Evolutionary conservation across 2,888 invertebrate species (phyloP).

Genomic region (Synanthedon andrenaeformis): DNA sequence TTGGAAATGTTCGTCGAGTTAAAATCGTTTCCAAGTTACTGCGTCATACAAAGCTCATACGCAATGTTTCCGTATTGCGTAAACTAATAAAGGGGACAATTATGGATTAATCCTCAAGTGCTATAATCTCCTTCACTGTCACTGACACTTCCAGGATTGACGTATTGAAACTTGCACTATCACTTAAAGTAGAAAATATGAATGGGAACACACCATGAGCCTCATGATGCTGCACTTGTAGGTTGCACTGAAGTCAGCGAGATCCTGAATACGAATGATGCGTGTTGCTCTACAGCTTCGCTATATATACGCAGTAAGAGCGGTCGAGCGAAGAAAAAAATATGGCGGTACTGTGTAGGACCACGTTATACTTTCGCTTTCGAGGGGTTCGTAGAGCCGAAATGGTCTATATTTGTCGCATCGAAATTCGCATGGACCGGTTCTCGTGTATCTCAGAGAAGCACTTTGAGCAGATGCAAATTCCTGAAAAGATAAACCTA

Average conservation of each 20-base stretch:
- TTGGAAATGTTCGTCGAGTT: constrained; percentile 31
- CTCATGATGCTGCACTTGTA: constrained; percentile 65
- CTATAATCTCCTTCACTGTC: constrained; percentile 10
- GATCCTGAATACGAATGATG: constrained; percentile 71
- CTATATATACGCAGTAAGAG: constrained; percentile 65
- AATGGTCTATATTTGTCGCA: constrained; percentile 45
- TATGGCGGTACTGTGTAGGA: constrained; percentile 52
- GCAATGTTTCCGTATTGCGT: constrained; percentile 45
- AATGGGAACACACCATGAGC: constrained; percentile 58
- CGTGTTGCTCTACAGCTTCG: constrained; percentile 48
- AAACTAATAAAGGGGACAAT: constrained; percentile 26
- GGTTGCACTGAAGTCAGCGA: constrained; percentile 69
- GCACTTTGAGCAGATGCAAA: neutral
- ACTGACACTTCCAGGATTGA: neutral
- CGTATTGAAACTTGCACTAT: constrained; percentile 4
- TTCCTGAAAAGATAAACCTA: neutral
- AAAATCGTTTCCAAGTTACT: constrained; percentile 16
- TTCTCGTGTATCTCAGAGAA: neutral
- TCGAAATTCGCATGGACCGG: constrained; percentile 1
- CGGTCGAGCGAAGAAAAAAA: constrained; percentile 64
- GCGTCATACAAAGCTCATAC: constrained; percentile 27
- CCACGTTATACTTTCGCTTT: constrained; percentile 68
- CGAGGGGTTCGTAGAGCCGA: constrained; percentile 47
- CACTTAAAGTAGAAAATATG: constrained; percentile 15
- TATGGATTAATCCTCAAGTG: constrained; percentile 12